Base-by-base conservation (phyloP, 2,888 invertebrate genomes). In the Lasioglossum vierecki region DNA sequence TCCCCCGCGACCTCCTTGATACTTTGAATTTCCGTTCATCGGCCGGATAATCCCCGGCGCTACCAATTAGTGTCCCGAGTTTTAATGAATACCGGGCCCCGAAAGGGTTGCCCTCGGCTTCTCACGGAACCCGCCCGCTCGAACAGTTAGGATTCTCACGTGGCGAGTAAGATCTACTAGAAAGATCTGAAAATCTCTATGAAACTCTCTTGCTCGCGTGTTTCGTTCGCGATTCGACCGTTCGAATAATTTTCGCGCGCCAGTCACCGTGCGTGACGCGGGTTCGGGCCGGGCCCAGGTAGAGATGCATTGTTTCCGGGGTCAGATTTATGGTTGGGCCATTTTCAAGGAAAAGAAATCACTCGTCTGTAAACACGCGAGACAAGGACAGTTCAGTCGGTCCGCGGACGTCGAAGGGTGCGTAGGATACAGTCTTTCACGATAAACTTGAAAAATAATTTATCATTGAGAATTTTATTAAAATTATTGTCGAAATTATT, bases 31-130 rank as follows among this genome's bases (percentile, higher is more conserved):
- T 53, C 26, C 30, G 46, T 41, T 41, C n/a, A 30, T 73, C n/a
- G 15, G n/a, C 75, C 13, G 18, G 72, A 73, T 60, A 22, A n/a
- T 44, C 30, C 49, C 5, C 49, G 46, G 6, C 49, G 22, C 18
- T 60, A 30, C 63, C 63, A 76, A 76, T 71, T 26, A 72, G 49
- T 41, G n/a, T 49, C 39, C 49, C 35, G 79, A 26, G n/a, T 79
- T 63, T 49, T n/a, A 41, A 75, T 80, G 78, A 70, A 80, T 41
- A 41, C 57, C 26, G 4, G n/a, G n/a, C 9, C 57, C 18, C 15
- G 22, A 22, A 15, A 53, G 57, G 49, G 30, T 46, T 35, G 26
- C 13, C 30, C 70, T n/a, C 44, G 18, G 39, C 49, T 41, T 41
- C 60, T 41, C 41, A 35, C 57, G 30, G 30, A 15, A 5, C 9